A percentile compares a stretch with the other conserved stretches of the same genome.
Conservation (phyloP, 2,113 vertebrate genomes). For the Trichomycterus rosablanca region DNA sequence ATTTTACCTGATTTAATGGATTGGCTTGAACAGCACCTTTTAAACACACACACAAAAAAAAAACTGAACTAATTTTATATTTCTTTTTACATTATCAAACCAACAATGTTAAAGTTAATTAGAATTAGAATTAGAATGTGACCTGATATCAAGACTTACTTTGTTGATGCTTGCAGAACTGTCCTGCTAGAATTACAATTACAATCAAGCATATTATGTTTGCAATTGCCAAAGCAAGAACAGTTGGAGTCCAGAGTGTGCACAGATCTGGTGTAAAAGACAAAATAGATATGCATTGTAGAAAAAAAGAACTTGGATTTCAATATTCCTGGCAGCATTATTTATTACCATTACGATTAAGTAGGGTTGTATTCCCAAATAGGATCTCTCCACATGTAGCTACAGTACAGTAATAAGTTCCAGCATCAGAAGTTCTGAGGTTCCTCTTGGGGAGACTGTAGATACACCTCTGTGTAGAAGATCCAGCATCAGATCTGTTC, state of each 20-base stretch:
- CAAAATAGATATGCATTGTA: no score
- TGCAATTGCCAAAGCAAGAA: background rate
- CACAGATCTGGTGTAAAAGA: no score
- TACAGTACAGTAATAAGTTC: no score
- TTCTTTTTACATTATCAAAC: background rate
- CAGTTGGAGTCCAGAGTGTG: background rate
- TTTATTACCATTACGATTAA: slow-evolving; percentile 25
- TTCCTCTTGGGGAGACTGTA: no score
- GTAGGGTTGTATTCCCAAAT: slow-evolving; percentile 11
- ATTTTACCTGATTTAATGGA: background rate
- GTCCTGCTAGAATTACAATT: background rate
- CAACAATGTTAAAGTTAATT: background rate
- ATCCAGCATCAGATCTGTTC: no score
- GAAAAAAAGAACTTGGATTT: no score
- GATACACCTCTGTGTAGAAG: no score
- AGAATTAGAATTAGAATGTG: background rate
- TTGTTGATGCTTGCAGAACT: background rate
- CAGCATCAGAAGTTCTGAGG: no score
- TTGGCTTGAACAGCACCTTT: background rate
- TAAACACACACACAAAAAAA: background rate
- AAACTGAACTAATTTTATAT: no score
- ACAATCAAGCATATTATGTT: background rate
- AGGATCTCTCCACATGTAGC: background rate
- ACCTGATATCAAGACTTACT: background rate
- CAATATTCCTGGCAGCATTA: no score